Evolutionary conservation across 2,797 vertebrate species (phyloP).

Genomic region (Lepus townsendii): DNA sequence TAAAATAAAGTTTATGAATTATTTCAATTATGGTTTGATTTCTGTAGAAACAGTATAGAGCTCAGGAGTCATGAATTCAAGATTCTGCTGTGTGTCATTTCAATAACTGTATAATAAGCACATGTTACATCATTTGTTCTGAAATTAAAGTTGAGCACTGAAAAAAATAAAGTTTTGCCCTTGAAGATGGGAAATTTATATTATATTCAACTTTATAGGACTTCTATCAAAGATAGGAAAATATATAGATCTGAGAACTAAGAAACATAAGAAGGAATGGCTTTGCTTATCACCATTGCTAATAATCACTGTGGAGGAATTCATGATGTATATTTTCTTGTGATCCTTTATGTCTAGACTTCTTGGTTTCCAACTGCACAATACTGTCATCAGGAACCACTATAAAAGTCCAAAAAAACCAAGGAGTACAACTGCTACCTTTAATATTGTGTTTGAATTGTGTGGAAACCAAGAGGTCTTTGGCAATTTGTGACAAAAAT

Average conservation of each 20-base stretch:
- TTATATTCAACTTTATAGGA: neutral
- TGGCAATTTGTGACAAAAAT: too few species aligned
- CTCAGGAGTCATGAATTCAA: slow-evolving; percentile 49
- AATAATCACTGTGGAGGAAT: too few species aligned
- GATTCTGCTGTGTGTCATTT: slow-evolving; percentile 25
- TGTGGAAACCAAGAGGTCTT: neutral
- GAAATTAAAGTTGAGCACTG: slow-evolving; percentile 41
- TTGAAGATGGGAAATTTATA: too few species aligned
- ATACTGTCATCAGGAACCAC: neutral
- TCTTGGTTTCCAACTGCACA: neutral
- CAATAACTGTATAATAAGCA: neutral
- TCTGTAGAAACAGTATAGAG: slow-evolving; percentile 13
- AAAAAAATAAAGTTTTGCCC: too few species aligned
- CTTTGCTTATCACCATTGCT: too few species aligned
- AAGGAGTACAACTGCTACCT: neutral
- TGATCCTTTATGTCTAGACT: neutral
- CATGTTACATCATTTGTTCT: slow-evolving; percentile 30
- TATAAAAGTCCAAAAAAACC: neutral
- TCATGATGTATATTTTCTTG: neutral
- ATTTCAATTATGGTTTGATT: neutral
- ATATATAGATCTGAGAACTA: neutral
- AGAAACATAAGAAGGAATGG: neutral
- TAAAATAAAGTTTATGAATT: neutral
- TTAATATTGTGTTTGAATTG: neutral
- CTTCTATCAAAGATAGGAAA: neutral